Evolutionary conservation across 2,797 vertebrate species (phyloP), one percentile per base, ranked within the genome.

Genomic region (Percopsis omiscomaycus): DNA sequence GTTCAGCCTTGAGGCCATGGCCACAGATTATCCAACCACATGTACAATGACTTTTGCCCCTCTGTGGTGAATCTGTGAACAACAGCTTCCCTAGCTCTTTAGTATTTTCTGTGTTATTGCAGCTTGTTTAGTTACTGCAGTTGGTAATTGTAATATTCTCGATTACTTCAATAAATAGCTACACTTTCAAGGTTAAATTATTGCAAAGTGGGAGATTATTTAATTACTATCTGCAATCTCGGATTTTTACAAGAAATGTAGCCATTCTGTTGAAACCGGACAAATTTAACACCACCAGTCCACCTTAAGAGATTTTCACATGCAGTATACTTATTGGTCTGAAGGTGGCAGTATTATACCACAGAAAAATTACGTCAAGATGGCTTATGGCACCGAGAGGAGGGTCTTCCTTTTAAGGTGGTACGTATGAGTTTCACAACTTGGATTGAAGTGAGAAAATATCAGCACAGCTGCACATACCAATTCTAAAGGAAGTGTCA

Each of bases 391-490:
- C 55, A 61, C 70, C 65, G 64, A 77, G 77, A 85, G 81, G 80
- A 79, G 85, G 80, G 68, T 74, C 77, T 70, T 71, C 63, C 62
- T 84, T 61, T 89, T 86, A 89, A 91, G 88, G 88, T 89, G 74
- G 88, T 42, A 52, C 53, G 0, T 42, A 42, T 52, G 53, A 45
- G 30, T 78, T 82, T 57, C 30, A 4, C 13, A 61, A 62, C 27
- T 3, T 59, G 12, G 0, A 12, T 8, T 27, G 59, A 16, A 67
- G 53, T 48, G 0, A 47, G 60, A 72, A 57, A 73, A 44, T 8
- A 56, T 5, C 5, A 37, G 3, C 11, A 55, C 2, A 58, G 44
- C 32, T 65, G 61, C 69, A 30, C 16, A 22, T 50, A 29, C 55
- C 44, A 37, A 37, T 37, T 37, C 32, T 37, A 37, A 37, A 37